Percentiles rank a stretch among this genome's conserved stretches.
These are phyloP conservation scores for Brachyrhaphis roseni DNA, from an alignment of 2,797 vertebrate genomes.

Conservation along the genomic window DNA sequence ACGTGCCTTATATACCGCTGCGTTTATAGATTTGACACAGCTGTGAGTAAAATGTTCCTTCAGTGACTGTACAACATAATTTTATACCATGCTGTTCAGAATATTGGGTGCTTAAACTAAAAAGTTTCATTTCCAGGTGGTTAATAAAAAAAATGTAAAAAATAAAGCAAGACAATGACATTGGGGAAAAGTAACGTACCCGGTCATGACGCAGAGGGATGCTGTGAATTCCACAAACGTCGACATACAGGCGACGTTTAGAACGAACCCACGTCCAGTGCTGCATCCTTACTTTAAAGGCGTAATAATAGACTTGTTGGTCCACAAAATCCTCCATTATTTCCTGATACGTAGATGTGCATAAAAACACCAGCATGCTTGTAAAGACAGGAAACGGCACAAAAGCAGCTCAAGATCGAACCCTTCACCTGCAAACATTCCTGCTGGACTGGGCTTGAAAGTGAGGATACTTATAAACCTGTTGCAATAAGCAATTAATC, in stretches of 20 bases:
- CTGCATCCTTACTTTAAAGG: background rate
- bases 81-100: background rate
- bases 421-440: background rate
- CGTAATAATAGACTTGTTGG: background rate
- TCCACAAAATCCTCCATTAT: background rate
- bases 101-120: too few species aligned
- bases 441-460: background rate
- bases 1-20: background rate
- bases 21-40: background rate
- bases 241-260: background rate
- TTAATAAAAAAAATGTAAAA: background rate
- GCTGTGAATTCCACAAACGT: background rate
- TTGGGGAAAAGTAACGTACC: background rate
- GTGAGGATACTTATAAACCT: background rate
- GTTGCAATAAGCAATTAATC: too few species aligned
- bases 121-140: background rate
- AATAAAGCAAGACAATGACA: background rate
- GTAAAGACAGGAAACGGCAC: background rate
- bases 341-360: background rate
- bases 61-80: background rate
- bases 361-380: background rate
- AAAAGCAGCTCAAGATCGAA: background rate
- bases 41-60: background rate
- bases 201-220: background rate
- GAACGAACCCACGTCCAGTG: background rate